Percentiles rank a stretch among this genome's conserved stretches.
Conservation (phyloP, 2,113 vertebrate genomes). For the Forbesichthys agassizii region DNA sequence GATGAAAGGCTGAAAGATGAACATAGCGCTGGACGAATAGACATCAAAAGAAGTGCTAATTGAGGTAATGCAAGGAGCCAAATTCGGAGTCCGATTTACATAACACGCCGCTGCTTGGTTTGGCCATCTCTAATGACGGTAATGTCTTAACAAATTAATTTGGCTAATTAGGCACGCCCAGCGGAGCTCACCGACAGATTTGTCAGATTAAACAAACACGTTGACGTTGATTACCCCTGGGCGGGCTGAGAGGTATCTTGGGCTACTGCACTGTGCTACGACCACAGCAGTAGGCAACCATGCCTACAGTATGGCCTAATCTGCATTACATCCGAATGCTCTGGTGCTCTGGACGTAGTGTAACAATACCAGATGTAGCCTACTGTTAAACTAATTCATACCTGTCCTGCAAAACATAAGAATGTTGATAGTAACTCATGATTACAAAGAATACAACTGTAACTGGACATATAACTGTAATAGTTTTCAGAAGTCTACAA, state of each 20-base stretch:
- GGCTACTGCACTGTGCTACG: slow-evolving; percentile 13
- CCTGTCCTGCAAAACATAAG: slow-evolving; percentile 11
- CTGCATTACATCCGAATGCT: slow-evolving; percentile 5
- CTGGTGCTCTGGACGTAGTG: neutral
- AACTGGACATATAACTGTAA: slow-evolving; percentile 39
- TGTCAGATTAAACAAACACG: slow-evolving; percentile 95
- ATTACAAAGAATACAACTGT: neutral
- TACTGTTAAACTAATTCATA: slow-evolving; percentile 24
- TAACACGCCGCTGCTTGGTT: slow-evolving; percentile 94
- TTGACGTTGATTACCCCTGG: slow-evolving; percentile 88
- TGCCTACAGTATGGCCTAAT: slow-evolving; percentile 21
- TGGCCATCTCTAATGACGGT: slow-evolving; percentile 95
- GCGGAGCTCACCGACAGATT: slow-evolving; percentile 92
- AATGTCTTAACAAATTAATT: slow-evolving; percentile 99
- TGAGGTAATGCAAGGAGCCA: slow-evolving; percentile 90
- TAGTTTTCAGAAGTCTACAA: neutral
- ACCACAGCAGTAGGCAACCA: slow-evolving; percentile 15
- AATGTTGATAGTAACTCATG: neutral
- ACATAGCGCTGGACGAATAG: slow-evolving; percentile 74
- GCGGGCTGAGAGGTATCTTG: slow-evolving; percentile 69
- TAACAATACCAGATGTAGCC: slow-evolving; percentile 6
- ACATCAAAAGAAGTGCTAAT: slow-evolving; percentile 95
- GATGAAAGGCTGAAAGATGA: slow-evolving; percentile 59
- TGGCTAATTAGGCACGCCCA: slow-evolving; percentile 98
- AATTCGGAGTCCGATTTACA: slow-evolving; percentile 91